Evolutionary conservation across 2,888 invertebrate genomes (phyloP), one percentile per base, ranked within the genome.

Genomic region (Acrobasis suavella): DNA sequence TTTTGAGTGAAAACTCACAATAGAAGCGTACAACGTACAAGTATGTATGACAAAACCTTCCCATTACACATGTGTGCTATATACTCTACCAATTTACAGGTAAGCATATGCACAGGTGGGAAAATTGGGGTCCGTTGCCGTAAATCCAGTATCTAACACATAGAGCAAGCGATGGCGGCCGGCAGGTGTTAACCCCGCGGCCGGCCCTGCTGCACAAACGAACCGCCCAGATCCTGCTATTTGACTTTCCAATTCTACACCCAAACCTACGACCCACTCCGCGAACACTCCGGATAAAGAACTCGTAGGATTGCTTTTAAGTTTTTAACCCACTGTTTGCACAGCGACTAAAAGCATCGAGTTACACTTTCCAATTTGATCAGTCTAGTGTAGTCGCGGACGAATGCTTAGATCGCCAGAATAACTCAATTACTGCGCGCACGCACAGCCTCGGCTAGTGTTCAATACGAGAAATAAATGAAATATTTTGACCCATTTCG

Each of bases 401-500:
- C 65, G 64, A 65, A 66, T 66, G 70, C 69, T 69, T 66, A 68
- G 69, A 65, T 60, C 65, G 68, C 73, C 73, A 74, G 77, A 85
- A 86, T 87, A 86, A 89, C 89, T 90, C 86, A 89, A 91, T 90
- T 90, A 88, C 78, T 64, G 63, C 68, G 65, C 67, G 69, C 80
- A 80, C 81, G 78, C 78, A 77, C 72, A 66, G 62, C 67, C 68
- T 69, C 74, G 73, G 69, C 80, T 84, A 83, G 83, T 73, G 73
- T 81, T 85, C 82, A 84, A 85, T 88, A 81, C 77, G 78, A 86
- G 87, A 85, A 89, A 90, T 85, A 84, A 85, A 89, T 89, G 85
- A 87, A 89, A 89, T 89, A 89, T 88, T 87, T 85, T 84, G 88
- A 86, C 75, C 81, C 83, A 87, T 89, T 88, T 86, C 79, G 85